Evolutionary conservation across 2,113 vertebrate species (phyloP).

Genomic region (Hipposideros armiger): DNA sequence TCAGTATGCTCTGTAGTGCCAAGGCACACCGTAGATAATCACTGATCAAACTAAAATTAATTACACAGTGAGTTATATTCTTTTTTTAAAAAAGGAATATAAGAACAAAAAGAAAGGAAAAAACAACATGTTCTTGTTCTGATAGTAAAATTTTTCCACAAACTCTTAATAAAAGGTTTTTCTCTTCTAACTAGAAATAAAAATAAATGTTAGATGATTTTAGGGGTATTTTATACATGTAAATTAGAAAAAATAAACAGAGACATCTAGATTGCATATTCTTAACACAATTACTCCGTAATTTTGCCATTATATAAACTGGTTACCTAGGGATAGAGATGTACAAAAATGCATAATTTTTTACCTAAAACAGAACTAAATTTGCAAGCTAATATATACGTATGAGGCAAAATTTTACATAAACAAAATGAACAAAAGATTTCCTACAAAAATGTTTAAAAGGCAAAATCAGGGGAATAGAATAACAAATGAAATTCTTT

Average conservation of each 20-base stretch:
- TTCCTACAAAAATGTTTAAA: conserved; percentile 20
- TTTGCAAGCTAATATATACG: background rate
- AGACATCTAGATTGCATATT: background rate
- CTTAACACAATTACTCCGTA: conserved; percentile 28
- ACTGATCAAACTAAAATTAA: conserved; percentile 32
- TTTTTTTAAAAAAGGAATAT: background rate
- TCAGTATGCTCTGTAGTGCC: background rate
- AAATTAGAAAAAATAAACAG: conserved; percentile 57
- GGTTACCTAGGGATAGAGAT: background rate
- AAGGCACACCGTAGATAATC: background rate
- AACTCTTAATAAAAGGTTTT: conserved; percentile 54
- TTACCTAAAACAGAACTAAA: conserved; percentile 38
- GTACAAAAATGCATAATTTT: background rate
- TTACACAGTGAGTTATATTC: background rate
- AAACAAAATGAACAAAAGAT: conserved; percentile 60
- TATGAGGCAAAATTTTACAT: conserved; percentile 20
- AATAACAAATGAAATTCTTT: conserved; percentile 32
- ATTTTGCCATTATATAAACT: conserved; percentile 55
- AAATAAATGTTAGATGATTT: conserved; percentile 24
- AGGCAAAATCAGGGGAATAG: conserved; percentile 2
- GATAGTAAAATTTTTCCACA: conserved; percentile 12
- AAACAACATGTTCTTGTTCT: conserved; percentile 1
- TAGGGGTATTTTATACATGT: background rate
- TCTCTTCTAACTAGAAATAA: conserved; percentile 48
- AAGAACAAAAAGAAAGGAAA: conserved; percentile 34